Conservation (phyloP, 1,140 invertebrate species). For the Sesamia nonagrioides region DNA sequence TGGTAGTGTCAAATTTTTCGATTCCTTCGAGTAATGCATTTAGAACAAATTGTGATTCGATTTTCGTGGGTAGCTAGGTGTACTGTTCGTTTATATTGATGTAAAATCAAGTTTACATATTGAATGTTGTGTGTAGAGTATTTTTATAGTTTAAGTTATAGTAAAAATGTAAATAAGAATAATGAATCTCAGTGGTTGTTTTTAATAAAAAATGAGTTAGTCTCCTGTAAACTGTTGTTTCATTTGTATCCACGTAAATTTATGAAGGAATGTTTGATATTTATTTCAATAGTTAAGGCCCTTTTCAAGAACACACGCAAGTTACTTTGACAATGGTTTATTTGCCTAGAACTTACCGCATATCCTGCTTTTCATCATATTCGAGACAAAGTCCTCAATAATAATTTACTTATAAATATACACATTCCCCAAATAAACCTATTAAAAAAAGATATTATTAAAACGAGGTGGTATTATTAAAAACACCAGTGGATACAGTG, state of each 20-base stretch:
- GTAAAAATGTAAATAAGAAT: constrained; percentile 39
- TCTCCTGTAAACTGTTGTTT: constrained; percentile 3
- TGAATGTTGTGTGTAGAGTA: constrained; percentile 1
- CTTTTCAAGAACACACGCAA: constrained; percentile 80
- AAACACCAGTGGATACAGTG: constrained; percentile 85
- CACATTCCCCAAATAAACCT: constrained; percentile 85
- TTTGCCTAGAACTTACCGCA: constrained; percentile 85
- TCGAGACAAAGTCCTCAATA: constrained; percentile 83
- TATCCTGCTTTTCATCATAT: constrained; percentile 79
- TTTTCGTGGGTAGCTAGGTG: constrained; percentile 1
- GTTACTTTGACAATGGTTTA: constrained; percentile 82
- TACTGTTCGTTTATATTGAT: not conserved
- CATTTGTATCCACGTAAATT: not conserved
- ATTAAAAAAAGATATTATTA: constrained; percentile 76
- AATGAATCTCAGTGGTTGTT: constrained; percentile 38
- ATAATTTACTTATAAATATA: constrained; percentile 87
- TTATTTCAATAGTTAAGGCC: constrained; percentile 47
- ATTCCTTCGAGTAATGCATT: constrained; percentile 21
- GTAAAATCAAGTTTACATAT: constrained; percentile 14
- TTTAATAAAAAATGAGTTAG: constrained; percentile 17
- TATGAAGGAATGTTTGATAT: not conserved
- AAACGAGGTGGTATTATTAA: constrained; percentile 84
- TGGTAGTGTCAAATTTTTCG: not conserved
- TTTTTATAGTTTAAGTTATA: constrained; percentile 7
- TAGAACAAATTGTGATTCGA: constrained; percentile 23